A percentile compares a stretch with the other conserved stretches of the same genome.
Conservation (phyloP, 2,888 invertebrate species). For the Neoitamus cyanurus region DNA sequence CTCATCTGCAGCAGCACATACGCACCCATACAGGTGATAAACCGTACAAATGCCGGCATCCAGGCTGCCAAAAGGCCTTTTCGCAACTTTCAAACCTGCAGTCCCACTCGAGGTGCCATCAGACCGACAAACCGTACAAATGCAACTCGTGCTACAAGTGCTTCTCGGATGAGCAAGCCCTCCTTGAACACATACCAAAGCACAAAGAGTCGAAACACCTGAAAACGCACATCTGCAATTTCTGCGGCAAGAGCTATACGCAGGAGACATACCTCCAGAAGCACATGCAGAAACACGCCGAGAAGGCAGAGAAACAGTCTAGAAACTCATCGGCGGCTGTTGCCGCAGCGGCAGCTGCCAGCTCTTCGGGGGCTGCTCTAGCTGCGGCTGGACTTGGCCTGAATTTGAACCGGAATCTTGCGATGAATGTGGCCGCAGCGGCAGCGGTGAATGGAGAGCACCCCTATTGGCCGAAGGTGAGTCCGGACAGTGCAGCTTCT, state of each 20-base stretch:
- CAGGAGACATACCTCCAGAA: constrained; percentile 99
- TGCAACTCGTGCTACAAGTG: constrained; percentile 99
- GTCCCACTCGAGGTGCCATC: constrained; percentile 99
- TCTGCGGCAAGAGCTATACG: constrained; percentile 99
- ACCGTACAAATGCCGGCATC: constrained; percentile 97
- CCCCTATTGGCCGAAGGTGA: constrained; percentile 89
- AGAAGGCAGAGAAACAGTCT: constrained; percentile 89
- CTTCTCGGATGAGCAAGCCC: constrained; percentile 95
- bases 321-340: constrained; percentile 59
- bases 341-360: constrained; percentile 54
- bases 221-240: constrained; percentile 99
- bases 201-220: constrained; percentile 99
- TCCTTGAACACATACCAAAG: constrained; percentile 99
- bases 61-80: constrained; percentile 98
- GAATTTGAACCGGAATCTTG: constrained; percentile 55
- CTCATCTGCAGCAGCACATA: constrained; percentile 99
- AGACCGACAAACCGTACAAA: constrained; percentile 99
- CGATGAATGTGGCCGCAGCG: constrained; percentile 60
- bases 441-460: constrained; percentile 70
- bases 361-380: constrained; percentile 55
- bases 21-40: constrained; percentile 99
- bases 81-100: constrained; percentile 99
- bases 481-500: constrained; percentile 76
- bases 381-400: constrained; percentile 61
- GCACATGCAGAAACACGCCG: constrained; percentile 99